These are phyloP conservation scores for Gypaetus barbatus DNA, from an alignment of 2,797 vertebrate species.

Conservation along the genomic window DNA sequence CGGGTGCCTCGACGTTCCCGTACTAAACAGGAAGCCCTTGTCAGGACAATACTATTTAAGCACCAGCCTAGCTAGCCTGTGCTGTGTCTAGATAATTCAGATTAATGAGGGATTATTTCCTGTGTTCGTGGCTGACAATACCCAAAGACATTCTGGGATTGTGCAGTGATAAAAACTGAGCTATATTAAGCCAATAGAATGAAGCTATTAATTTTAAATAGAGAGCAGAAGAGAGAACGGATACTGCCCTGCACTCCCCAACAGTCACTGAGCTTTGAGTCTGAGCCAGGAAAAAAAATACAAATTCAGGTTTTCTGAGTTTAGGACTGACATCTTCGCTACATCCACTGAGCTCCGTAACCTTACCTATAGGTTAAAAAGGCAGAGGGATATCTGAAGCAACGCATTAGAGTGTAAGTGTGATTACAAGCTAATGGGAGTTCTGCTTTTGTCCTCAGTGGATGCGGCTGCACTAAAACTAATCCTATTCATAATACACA, in stretches of 20 bases:
- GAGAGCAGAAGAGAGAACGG: background rate
- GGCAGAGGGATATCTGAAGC: background rate
- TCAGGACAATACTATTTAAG: background rate
- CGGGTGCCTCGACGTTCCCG: background rate
- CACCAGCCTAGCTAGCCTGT: background rate
- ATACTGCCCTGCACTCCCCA: background rate
- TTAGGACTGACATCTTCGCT: background rate
- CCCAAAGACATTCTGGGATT: background rate
- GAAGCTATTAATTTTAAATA: background rate
- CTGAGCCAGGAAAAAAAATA: background rate
- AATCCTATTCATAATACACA: background rate
- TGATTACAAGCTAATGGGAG: background rate
- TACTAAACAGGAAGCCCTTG: background rate
- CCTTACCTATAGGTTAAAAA: background rate
- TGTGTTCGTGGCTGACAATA: slow-evolving; percentile 21
- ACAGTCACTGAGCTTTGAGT: background rate
- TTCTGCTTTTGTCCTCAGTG: background rate
- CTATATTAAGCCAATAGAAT: background rate
- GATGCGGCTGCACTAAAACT: background rate
- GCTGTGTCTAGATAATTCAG: slow-evolving; percentile 13
- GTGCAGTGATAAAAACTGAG: background rate
- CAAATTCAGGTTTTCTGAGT: background rate
- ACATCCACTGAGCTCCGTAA: background rate
- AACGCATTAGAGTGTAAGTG: accelerated
- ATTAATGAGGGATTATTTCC: slow-evolving; percentile 17